phyloP scores from a whole-genome alignment of 2,888 invertebrate species.

The Gymnosoma rotundatum region DNA sequence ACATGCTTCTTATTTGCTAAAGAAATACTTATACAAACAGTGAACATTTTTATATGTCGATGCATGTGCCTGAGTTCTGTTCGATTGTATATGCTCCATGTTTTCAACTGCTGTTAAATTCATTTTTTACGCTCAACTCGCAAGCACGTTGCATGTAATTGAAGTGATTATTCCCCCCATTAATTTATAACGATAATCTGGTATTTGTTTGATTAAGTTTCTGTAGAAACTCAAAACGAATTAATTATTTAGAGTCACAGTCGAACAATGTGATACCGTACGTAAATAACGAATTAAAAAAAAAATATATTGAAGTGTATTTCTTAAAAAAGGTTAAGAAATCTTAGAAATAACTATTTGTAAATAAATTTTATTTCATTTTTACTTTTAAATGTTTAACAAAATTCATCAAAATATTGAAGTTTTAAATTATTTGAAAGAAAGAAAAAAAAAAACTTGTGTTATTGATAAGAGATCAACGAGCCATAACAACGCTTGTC shows the following conservation, averaged over 20 bases:
- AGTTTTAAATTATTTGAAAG: too few species aligned
- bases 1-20: constrained; percentile 35
- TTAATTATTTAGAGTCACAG: too few species aligned
- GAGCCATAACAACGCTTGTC: too few species aligned
- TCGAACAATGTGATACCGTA: constrained; percentile 22
- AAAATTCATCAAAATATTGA: too few species aligned
- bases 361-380: too few species aligned
- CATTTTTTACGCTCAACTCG: constrained; percentile 14
- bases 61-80: neutral
- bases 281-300: neutral
- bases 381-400: too few species aligned
- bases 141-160: constrained; percentile 55
- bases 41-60: neutral
- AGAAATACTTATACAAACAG: neutral
- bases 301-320: too few species aligned
- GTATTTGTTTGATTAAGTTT: constrained; percentile 38
- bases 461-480: too few species aligned
- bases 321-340: too few species aligned
- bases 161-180: constrained; percentile 56
- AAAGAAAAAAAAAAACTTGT: too few species aligned
- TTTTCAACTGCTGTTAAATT: constrained; percentile 6
- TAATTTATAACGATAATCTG: constrained; percentile 58
- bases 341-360: too few species aligned
- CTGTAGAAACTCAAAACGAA: too few species aligned
- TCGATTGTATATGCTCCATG: constrained; percentile 5